Percentiles rank a stretch among this genome's conserved stretches.
Conservation (phyloP, 1,140 invertebrate species). For the Leptonema lineaticorne region DNA sequence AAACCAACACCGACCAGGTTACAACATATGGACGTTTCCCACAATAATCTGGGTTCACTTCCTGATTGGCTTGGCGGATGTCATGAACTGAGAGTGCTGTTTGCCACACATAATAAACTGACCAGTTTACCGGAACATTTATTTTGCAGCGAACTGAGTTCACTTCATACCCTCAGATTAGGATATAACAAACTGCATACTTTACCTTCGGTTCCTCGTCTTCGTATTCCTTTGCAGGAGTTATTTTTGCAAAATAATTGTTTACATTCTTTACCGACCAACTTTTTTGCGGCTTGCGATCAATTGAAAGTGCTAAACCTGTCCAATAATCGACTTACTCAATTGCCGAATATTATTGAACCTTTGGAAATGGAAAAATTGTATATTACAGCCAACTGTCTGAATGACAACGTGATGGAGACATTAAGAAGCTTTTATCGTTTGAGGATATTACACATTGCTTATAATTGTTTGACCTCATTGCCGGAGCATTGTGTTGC, state of each 20-base stretch:
- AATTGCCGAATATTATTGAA: conserved; percentile 61
- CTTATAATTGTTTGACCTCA: conserved; percentile 74
- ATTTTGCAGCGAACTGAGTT: conserved; percentile 69
- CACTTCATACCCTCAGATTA: conserved; percentile 69
- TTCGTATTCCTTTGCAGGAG: conserved; percentile 67
- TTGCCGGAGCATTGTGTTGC: conserved; percentile 74
- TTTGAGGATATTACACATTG: conserved; percentile 71
- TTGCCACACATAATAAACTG: conserved; percentile 74
- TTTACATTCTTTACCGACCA: conserved; percentile 69
- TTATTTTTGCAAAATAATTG: conserved; percentile 77
- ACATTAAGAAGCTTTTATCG: conserved; percentile 65
- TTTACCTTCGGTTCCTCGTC: conserved; percentile 67
- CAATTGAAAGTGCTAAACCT: conserved; percentile 73
- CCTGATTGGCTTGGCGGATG: conserved; percentile 79
- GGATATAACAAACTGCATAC: conserved; percentile 74
- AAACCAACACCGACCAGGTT: conserved; percentile 67
- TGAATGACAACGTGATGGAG: conserved; percentile 71
- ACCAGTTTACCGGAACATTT: conserved; percentile 69
- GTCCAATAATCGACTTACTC: conserved; percentile 73
- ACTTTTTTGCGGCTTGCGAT: conserved; percentile 72
- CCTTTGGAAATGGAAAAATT: conserved; percentile 69
- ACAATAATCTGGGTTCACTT: conserved; percentile 72
- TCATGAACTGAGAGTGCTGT: conserved; percentile 68
- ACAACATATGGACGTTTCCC: conserved; percentile 73
- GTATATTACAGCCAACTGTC: conserved; percentile 75